These are phyloP conservation scores for Tachina lurida DNA, from an alignment of 2,888 invertebrate genomes.

Conservation along the genomic window DNA sequence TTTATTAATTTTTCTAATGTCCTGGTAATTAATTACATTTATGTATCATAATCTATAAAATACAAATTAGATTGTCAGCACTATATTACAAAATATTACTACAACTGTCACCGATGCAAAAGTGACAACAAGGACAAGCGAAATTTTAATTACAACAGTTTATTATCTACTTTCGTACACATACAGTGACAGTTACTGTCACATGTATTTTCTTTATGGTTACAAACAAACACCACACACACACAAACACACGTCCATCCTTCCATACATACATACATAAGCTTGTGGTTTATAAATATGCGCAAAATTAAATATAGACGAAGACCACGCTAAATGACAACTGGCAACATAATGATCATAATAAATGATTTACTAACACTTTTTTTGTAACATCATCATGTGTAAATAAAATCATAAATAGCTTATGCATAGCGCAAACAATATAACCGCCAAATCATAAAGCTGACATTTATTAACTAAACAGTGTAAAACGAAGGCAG, in stretches of 20 bases:
- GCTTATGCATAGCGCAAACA: not conserved
- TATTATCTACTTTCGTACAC: not conserved
- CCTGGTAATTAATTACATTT: not conserved
- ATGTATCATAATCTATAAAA: not conserved
- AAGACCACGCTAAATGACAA: slow-evolving; percentile 7
- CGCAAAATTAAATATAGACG: slow-evolving; percentile 13
- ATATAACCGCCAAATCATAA: slow-evolving; percentile 5
- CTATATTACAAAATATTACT: slow-evolving; percentile 1
- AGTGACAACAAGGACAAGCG: not conserved
- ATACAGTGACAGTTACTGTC: slow-evolving; percentile 8
- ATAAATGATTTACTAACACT: slow-evolving; percentile 11
- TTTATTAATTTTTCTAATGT: no score
- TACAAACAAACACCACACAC: not conserved
- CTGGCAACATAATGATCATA: not conserved
- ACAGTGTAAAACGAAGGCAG: no score
- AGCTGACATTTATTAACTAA: slow-evolving; percentile 4
- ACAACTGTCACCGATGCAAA: not conserved
- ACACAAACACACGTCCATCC: no score
- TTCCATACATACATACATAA: not conserved
- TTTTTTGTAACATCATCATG: not conserved
- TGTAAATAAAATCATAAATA: not conserved
- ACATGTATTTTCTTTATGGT: slow-evolving; percentile 5
- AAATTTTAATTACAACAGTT: slow-evolving; percentile 28
- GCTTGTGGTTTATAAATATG: slow-evolving; percentile 6
- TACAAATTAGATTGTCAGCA: slow-evolving; percentile 26